These are phyloP conservation scores for Papilio helenus DNA, from an alignment of 1,140 invertebrate species.

Conservation along the genomic window DNA sequence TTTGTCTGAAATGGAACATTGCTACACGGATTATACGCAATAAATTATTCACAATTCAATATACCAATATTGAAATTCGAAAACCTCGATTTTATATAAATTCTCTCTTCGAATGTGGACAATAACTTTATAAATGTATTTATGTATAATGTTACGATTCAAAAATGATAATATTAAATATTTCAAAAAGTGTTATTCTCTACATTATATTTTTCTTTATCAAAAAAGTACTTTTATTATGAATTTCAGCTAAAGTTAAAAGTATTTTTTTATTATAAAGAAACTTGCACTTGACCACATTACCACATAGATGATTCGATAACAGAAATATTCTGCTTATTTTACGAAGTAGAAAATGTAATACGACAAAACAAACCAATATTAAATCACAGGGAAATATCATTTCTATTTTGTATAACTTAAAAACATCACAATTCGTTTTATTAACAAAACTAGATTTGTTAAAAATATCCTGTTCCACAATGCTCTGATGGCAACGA, in stretches of 20 bases:
- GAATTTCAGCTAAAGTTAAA: neutral
- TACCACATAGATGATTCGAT: neutral
- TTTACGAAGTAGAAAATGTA: neutral
- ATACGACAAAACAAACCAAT: neutral
- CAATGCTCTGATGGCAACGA: slow-evolving; percentile 46
- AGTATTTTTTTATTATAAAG: no score
- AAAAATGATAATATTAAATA: neutral
- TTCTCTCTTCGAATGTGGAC: neutral
- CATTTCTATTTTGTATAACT: neutral
- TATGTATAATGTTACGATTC: neutral
- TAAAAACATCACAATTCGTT: neutral
- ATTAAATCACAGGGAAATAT: neutral
- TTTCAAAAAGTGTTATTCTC: neutral
- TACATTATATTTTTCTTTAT: neutral
- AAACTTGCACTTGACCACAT: no score
- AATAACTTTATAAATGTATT: neutral
- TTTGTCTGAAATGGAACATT: slow-evolving; percentile 15
- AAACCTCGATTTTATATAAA: slow-evolving; percentile 11
- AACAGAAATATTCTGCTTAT: neutral
- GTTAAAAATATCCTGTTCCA: slow-evolving; percentile 10
- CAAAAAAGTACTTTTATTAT: neutral
- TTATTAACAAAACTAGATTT: neutral
- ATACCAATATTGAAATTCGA: neutral
- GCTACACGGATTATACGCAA: slow-evolving; percentile 10
- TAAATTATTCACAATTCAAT: slow-evolving; percentile 20